Base-by-base conservation (phyloP, 2,797 vertebrate species). In the Etheostoma perlongum region DNA sequence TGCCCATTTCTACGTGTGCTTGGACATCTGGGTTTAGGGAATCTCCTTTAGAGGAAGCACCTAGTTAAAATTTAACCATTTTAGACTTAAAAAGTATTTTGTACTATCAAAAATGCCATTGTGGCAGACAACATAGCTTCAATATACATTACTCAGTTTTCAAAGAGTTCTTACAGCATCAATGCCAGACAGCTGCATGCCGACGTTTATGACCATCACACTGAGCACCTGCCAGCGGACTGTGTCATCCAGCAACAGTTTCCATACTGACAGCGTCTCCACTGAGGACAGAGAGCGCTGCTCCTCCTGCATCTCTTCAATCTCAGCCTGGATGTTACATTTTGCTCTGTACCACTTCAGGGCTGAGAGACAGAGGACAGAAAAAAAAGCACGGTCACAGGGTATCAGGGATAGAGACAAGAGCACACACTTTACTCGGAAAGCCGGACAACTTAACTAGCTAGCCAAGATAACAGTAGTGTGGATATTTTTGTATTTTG, bases 121-220 rank as follows among this genome's bases (percentile, higher is more conserved):
- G n/a, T 68, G 11, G 5, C 5, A 48, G 19, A 58, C 19, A 58
- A 8, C n/a, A 49, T 1, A 7, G 21, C 4, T 19, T n/a, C 3
- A 1, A 36, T 64, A 64, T 36, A 30, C 19, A 14, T 71, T 16
- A 79, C 9, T 51, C 5, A n/a, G 13, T 25, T 27, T 18, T 40
- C 4, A 49, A 47, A 33, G 3, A 23, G 48, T 70, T 14, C 97
- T 97, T 92, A 98, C 97, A 2, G 97, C 96, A 36, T 98, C 97
- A 0, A 98, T 98, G 64, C 97, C 97, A 0, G 97, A 98, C 74
- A 98, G 94, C 93, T 98, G 97, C 96, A 98, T 97, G 79, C 97
- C 97, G 0, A 96, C 93, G 66, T 97, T 97, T 91, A 98, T 93
- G 88, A 97, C 95, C 61, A 90, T 88, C 78, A 98, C 96, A 0